Evolutionary conservation across 2,888 invertebrate species (phyloP).

Genomic region (Chorisops tibialis): DNA sequence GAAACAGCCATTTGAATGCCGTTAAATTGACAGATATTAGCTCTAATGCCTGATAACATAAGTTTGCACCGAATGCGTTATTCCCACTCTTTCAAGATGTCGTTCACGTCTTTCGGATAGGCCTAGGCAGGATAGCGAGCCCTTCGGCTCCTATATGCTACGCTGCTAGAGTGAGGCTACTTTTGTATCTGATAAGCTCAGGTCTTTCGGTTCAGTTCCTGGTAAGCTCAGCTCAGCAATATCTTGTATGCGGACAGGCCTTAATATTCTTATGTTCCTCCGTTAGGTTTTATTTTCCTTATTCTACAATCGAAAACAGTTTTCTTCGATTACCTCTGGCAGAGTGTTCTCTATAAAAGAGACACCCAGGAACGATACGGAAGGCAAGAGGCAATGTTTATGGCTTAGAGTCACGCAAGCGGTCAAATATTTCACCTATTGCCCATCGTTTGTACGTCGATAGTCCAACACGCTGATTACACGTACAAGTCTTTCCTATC

Average conservation of each 20-base stretch:
- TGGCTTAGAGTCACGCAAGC: conserved; percentile 26
- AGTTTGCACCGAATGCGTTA: conserved; percentile 14
- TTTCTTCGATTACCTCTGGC: conserved; percentile 13
- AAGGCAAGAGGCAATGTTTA: conserved; percentile 18
- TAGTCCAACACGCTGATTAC: conserved; percentile 22
- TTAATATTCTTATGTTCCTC: neutral
- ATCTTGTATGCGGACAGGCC: neutral
- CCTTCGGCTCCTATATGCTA: conserved; percentile 9
- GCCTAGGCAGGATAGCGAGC: neutral
- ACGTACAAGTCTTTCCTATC: neutral
- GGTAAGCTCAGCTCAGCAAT: conserved; percentile 9
- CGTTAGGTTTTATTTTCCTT: neutral
- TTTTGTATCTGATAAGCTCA: conserved; percentile 20
- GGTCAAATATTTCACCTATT: conserved; percentile 29
- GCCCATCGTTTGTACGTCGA: conserved; percentile 12
- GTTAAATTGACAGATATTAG: conserved; percentile 31
- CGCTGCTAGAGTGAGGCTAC: conserved; percentile 5
- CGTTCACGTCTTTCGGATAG: neutral
- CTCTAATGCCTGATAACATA: conserved; percentile 29
- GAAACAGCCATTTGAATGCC: conserved; percentile 32
- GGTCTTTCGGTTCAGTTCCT: neutral
- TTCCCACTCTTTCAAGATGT: conserved; percentile 15
- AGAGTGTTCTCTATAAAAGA: neutral
- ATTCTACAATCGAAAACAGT: neutral
- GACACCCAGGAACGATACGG: neutral